Conservation (phyloP, 2,888 invertebrate species). For the Lucinisca nassula region DNA sequence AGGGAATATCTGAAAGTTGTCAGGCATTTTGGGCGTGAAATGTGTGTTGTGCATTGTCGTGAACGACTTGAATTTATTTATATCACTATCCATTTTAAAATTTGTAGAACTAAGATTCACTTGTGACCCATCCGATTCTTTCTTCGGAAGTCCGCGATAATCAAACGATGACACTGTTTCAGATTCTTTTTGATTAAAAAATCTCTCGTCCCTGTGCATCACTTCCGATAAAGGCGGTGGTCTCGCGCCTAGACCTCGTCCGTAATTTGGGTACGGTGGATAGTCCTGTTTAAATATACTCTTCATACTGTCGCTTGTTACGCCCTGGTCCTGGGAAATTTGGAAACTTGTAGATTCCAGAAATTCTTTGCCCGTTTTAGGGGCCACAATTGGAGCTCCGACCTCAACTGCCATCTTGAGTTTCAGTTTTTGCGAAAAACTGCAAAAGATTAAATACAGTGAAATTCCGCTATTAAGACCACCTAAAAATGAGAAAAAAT, state of each 20-base stretch:
- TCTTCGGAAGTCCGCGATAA: constrained; percentile 74
- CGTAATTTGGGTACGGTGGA: constrained; percentile 74
- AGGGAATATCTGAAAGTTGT: constrained; percentile 54
- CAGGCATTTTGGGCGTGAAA: constrained; percentile 80
- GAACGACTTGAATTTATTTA: constrained; percentile 81
- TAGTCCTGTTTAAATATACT: constrained; percentile 85
- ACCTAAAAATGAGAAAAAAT: too few species aligned
- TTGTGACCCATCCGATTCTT: constrained; percentile 74
- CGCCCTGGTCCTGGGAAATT: constrained; percentile 79
- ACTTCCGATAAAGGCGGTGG: constrained; percentile 83
- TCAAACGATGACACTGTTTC: constrained; percentile 81
- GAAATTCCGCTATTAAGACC: too few species aligned
- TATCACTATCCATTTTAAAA: constrained; percentile 86
- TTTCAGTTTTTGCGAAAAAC: too few species aligned
- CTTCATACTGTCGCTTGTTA: constrained; percentile 75
- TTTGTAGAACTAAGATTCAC: constrained; percentile 82
- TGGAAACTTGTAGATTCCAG: constrained; percentile 83
- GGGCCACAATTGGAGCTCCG: constrained; percentile 62
- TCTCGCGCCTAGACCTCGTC: constrained; percentile 72
- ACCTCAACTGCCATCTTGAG: constrained; percentile 47
- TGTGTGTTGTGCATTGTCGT: constrained; percentile 82
- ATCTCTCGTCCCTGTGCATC: constrained; percentile 82
- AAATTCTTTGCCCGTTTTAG: constrained; percentile 75
- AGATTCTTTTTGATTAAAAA: constrained; percentile 81
- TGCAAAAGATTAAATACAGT: too few species aligned